Evolutionary conservation across 2,888 invertebrate genomes (phyloP).

Genomic region (Nephrotoma flavescens): DNA sequence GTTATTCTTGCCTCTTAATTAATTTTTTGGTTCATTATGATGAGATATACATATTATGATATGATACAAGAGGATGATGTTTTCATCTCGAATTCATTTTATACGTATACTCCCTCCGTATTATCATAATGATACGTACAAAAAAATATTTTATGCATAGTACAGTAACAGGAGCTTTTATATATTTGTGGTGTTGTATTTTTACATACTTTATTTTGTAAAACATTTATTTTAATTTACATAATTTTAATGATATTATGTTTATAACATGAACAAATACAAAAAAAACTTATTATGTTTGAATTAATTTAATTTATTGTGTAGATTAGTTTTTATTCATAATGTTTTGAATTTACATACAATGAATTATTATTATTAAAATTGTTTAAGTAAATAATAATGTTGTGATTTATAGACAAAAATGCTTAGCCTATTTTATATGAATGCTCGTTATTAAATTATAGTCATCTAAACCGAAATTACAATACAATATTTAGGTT

Average conservation of each 20-base stretch:
- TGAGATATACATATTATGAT: neutral
- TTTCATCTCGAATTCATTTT: neutral
- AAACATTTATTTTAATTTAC: neutral
- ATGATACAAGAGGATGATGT: neutral
- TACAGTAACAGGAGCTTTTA: neutral
- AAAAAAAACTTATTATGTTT: neutral
- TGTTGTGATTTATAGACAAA: too few relatives aligned
- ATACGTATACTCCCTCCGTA: neutral
- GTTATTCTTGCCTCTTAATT: neutral
- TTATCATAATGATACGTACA: neutral
- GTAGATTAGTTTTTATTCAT: neutral
- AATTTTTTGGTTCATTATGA: neutral
- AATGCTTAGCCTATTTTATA: too few relatives aligned
- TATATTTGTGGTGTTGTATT: neutral
- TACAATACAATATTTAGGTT: too few relatives aligned
- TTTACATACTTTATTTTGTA: neutral
- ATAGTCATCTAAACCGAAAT: too few relatives aligned
- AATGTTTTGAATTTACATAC: neutral
- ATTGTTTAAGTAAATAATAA: too few relatives aligned
- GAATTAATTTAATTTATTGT: neutral
- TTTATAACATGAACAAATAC: neutral
- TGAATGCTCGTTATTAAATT: too few relatives aligned
- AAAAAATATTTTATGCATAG: neutral
- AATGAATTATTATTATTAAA: too few relatives aligned
- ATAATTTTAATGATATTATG: neutral